Evolutionary conservation across 2,888 invertebrate species (phyloP).

Genomic region (Junonia oenone): DNA sequence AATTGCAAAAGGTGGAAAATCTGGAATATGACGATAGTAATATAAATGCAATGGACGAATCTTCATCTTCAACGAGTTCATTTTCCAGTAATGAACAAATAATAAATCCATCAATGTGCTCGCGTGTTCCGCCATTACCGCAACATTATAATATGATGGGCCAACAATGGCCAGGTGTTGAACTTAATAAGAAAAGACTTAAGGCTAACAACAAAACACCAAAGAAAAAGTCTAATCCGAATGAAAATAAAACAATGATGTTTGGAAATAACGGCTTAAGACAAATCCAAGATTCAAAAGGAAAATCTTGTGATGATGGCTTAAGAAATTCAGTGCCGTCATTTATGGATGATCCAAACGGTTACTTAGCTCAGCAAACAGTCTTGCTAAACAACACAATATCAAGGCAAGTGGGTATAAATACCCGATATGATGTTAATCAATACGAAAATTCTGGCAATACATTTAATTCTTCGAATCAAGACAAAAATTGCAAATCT

Average conservation of each 20-base stretch:
- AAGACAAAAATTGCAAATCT: constrained; percentile 47
- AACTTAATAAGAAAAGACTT: constrained; percentile 72
- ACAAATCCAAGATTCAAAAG: constrained; percentile 56
- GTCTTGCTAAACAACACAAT: constrained; percentile 91
- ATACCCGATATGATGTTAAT: constrained; percentile 51
- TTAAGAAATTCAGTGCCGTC: constrained; percentile 83
- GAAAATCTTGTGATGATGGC: constrained; percentile 64
- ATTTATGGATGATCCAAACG: constrained; percentile 94
- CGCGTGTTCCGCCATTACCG: constrained; percentile 86
- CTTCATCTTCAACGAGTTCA: constrained; percentile 50
- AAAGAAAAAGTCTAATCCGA: constrained; percentile 67
- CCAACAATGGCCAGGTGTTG: constrained; percentile 66
- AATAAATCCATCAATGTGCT: constrained; percentile 77
- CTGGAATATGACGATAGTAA: constrained; percentile 59
- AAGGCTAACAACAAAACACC: constrained; percentile 76
- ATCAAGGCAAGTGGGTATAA: constrained; percentile 81
- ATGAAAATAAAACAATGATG: constrained; percentile 51
- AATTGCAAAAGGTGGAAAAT: constrained; percentile 55
- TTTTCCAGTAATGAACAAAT: constrained; percentile 55
- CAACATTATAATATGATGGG: constrained; percentile 79
- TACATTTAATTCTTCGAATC: constrained; percentile 45
- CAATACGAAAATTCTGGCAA: constrained; percentile 50
- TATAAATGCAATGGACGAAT: constrained; percentile 58
- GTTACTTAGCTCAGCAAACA: constrained; percentile 94
- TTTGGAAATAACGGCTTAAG: constrained; percentile 59